Evolutionary conservation across 2,797 vertebrate species (phyloP).

Genomic region (Sebastolobus altivelis): DNA sequence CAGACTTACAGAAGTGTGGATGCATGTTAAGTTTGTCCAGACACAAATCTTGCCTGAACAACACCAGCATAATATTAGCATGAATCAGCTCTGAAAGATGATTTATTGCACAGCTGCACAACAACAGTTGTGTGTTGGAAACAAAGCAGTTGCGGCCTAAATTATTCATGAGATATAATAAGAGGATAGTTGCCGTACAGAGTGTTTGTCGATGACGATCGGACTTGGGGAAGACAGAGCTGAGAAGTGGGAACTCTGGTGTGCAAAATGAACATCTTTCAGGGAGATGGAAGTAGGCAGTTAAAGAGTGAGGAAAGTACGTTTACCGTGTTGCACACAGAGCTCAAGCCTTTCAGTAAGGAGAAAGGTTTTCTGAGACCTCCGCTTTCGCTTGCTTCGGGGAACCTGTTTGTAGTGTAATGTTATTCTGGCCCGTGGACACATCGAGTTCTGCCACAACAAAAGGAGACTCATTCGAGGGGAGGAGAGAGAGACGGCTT

Average conservation of each 20-base stretch:
- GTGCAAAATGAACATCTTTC: conserved; percentile 43
- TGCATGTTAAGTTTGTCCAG: conserved; percentile 41
- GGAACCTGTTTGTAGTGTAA: conserved; percentile 72
- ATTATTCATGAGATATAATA: conserved; percentile 73
- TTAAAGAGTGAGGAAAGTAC: conserved; percentile 23
- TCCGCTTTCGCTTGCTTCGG: conserved; percentile 55
- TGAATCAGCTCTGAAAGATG: conserved; percentile 63
- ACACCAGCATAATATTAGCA: conserved; percentile 61
- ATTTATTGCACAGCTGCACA: conserved; percentile 57
- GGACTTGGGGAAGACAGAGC: conserved; percentile 20
- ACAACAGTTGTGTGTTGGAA: conserved; percentile 51
- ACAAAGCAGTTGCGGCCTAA: conserved; percentile 56
- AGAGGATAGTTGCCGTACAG: conserved; percentile 43
- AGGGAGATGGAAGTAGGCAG: conserved; percentile 46
- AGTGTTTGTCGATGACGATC: conserved; percentile 34
- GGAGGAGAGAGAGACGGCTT: conserved; percentile 45
- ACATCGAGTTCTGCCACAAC: conserved; percentile 61
- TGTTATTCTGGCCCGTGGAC: conserved; percentile 71
- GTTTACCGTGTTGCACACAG: conserved; percentile 33
- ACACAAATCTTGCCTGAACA: conserved; percentile 52
- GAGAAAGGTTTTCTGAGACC: conserved; percentile 44
- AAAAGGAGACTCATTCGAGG: conserved; percentile 49
- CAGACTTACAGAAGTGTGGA: conserved; percentile 23
- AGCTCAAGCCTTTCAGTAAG: conserved; percentile 35
- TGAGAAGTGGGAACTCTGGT: conserved; percentile 2